These are phyloP conservation scores for Dorcus hopei DNA, from an alignment of 2,888 invertebrate genomes.

Conservation along the genomic window DNA sequence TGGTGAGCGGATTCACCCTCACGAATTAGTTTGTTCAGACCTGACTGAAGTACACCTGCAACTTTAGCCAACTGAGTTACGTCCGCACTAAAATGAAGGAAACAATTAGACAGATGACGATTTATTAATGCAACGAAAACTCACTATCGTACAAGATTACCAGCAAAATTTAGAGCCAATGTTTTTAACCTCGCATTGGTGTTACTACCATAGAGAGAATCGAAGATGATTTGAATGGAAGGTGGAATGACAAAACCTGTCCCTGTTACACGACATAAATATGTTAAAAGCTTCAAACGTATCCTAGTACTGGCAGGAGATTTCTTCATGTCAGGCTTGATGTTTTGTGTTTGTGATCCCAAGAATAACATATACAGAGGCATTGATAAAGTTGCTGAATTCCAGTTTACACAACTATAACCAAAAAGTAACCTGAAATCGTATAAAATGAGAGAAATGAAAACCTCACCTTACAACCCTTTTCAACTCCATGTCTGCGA, in stretches of 20 bases:
- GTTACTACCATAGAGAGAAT: slow-evolving; percentile 78
- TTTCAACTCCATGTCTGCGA: slow-evolving; percentile 81
- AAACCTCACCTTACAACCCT: slow-evolving; percentile 64
- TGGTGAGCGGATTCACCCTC: slow-evolving; percentile 63
- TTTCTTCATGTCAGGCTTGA: slow-evolving; percentile 66
- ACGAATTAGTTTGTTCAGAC: slow-evolving; percentile 67
- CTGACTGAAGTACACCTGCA: slow-evolving; percentile 69
- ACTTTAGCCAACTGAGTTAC: slow-evolving; percentile 61
- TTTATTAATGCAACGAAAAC: slow-evolving; percentile 37
- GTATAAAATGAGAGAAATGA: slow-evolving; percentile 7
- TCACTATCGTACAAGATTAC: slow-evolving; percentile 78
- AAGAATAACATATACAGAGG: slow-evolving; percentile 79
- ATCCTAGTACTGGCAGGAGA: slow-evolving; percentile 79
- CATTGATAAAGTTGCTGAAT: slow-evolving; percentile 62
- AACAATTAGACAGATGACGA: not conserved
- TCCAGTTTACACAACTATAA: slow-evolving; percentile 74
- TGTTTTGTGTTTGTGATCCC: slow-evolving; percentile 61
- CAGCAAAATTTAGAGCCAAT: slow-evolving; percentile 76
- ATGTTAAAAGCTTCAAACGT: slow-evolving; percentile 79
- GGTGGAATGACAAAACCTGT: slow-evolving; percentile 72
- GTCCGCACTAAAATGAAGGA: slow-evolving; percentile 55
- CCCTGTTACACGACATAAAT: slow-evolving; percentile 71
- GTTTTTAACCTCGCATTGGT: slow-evolving; percentile 81
- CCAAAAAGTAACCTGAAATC: slow-evolving; percentile 8
- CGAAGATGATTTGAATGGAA: slow-evolving; percentile 84